Conservation (phyloP, 2,888 invertebrate genomes). For the Thereva nobilitata region DNA sequence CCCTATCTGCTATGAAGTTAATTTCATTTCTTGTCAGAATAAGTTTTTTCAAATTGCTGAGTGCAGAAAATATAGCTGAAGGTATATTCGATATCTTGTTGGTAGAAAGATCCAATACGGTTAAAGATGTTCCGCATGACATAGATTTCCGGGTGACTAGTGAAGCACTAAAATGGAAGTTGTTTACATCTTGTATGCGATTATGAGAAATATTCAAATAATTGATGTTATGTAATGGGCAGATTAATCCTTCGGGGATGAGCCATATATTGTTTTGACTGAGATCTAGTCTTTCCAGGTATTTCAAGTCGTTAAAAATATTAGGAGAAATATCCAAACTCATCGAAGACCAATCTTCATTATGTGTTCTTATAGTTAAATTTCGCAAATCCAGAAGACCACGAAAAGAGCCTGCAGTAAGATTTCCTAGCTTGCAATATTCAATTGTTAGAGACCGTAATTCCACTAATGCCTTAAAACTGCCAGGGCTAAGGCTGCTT, state of each 20-base stretch:
- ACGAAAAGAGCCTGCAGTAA: slow-evolving; percentile 79
- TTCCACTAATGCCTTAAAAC: slow-evolving; percentile 79
- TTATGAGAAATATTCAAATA: slow-evolving; percentile 84
- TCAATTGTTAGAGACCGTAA: slow-evolving; percentile 80
- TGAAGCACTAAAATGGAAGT: slow-evolving; percentile 79
- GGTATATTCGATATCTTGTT: slow-evolving; percentile 85
- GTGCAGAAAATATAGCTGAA: slow-evolving; percentile 77
- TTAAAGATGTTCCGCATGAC: slow-evolving; percentile 68
- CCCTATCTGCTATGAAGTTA: slow-evolving; percentile 82
- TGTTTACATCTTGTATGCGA: slow-evolving; percentile 83
- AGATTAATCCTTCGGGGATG: slow-evolving; percentile 83
- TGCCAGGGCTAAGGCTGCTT: slow-evolving; percentile 76
- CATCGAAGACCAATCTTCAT: slow-evolving; percentile 83
- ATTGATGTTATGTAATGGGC: slow-evolving; percentile 78
- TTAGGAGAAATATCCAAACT: slow-evolving; percentile 79
- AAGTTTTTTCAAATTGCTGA: slow-evolving; percentile 76
- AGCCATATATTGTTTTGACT: slow-evolving; percentile 89
- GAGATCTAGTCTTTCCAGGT: slow-evolving; percentile 81
- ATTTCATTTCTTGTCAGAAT: slow-evolving; percentile 87
- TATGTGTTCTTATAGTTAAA: slow-evolving; percentile 83
- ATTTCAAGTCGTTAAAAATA: slow-evolving; percentile 77
- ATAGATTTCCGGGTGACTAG: slow-evolving; percentile 56
- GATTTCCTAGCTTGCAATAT: slow-evolving; percentile 83
- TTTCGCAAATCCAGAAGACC: slow-evolving; percentile 82
- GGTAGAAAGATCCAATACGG: slow-evolving; percentile 78